Evolutionary conservation across 2,113 vertebrate species (phyloP), one percentile per base, ranked within the genome.

Genomic region (Eupsittula cactorum): DNA sequence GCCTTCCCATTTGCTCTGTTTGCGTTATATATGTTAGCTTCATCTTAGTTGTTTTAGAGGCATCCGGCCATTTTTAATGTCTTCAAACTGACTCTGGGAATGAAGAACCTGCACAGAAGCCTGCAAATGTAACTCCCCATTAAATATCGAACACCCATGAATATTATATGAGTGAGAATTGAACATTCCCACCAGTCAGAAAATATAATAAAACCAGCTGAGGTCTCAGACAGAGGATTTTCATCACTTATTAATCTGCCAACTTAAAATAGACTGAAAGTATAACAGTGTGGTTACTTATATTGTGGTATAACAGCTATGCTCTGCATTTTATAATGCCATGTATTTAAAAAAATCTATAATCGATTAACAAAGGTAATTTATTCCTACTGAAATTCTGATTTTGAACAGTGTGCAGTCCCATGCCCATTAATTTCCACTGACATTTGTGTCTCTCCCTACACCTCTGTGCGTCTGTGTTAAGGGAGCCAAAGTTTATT

Each of bases 121-220:
- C 80, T 82, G 59, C 29, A 84, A 86, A 82, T 87, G n/a, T 69
- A 97, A 94, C 96, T 98, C 96, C 93, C 97, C 94, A 97, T 98
- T 98, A 98, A 97, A 98, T 98, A 98, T 98, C 94, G 97, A 98
- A 95, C 94, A 95, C 70, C 88, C 95, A 98, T 98, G 98, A 98
- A 98, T 98, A 98, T 98, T 98, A 97, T 97, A 98, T 98, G 98
- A 98, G 96, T 97, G 95, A 97, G 95, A 97, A 77, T 86, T 98
- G 97, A 96, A 88, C 53, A 91, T 97, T 98, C 81, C 90, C 84
- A 78, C 94, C 96, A 98, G 97, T 96, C 68, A 96, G 93, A 96
- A 90, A 92, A 83, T 86, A 87, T 37, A 82, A 82, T 97, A 95
- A 97, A 98, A 59, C 10, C 84, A 95, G 39, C 63, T 83, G 94